These are phyloP conservation scores for Hypanus sabinus DNA, from an alignment of 2,113 vertebrate genomes.

Conservation along the genomic window DNA sequence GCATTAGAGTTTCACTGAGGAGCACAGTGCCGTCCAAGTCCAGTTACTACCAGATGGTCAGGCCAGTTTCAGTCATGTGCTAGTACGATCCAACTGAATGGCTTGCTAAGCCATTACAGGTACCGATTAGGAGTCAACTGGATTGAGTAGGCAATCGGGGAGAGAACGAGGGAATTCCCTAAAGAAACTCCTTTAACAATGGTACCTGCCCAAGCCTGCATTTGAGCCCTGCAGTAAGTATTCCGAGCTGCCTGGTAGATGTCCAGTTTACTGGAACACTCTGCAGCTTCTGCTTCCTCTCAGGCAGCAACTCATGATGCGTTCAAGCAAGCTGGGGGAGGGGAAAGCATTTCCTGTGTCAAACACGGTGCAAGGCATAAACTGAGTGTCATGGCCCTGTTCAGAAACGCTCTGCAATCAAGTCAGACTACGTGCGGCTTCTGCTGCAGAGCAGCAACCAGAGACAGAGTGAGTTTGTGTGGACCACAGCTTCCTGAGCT, in stretches of 20 bases:
- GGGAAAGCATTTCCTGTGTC: not conserved
- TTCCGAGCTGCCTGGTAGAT: not conserved
- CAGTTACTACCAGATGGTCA: too few species aligned
- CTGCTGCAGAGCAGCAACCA: not conserved
- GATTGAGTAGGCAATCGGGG: too few species aligned
- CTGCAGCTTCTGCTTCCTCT: not conserved
- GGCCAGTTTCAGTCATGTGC: too few species aligned
- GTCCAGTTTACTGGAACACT: not conserved
- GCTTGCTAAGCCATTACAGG: too few species aligned
- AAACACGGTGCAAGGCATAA: not conserved
- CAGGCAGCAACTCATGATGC: not conserved
- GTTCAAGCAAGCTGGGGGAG: not conserved
- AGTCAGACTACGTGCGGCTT: not conserved
- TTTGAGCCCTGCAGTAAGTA: not conserved
- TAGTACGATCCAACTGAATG: too few species aligned
- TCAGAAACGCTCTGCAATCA: not conserved
- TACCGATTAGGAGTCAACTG: too few species aligned
- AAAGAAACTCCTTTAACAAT: not conserved
- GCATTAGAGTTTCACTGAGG: too few species aligned
- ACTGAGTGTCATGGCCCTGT: not conserved
- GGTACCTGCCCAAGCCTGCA: not conserved
- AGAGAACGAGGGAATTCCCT: too few species aligned
- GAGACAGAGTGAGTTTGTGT: not conserved
- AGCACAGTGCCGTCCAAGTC: too few species aligned
- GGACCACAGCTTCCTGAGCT: not conserved